These are phyloP conservation scores for Colistium nudipinnis DNA, from an alignment of 2,113 vertebrate genomes.

Conservation along the genomic window DNA sequence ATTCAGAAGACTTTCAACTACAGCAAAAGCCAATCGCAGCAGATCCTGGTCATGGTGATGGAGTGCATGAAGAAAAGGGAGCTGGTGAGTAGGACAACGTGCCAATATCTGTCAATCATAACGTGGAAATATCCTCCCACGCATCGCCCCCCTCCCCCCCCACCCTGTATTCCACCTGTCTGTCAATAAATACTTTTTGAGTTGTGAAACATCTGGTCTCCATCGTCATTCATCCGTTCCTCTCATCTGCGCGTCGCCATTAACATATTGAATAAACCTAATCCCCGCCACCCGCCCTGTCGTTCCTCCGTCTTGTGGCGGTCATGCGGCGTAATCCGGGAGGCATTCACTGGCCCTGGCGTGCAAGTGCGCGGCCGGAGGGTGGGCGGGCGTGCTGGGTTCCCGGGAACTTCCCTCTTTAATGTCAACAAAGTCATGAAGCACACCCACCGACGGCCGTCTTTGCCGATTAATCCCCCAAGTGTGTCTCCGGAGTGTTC, in stretches of 20 bases:
- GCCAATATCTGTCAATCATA: background rate
- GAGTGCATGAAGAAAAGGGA: slow-evolving; percentile 99
- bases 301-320: slow-evolving; percentile 42
- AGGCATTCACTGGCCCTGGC: slow-evolving; percentile 4
- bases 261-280: slow-evolving; percentile 72
- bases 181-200: slow-evolving; percentile 75
- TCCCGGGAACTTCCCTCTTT: slow-evolving; percentile 10
- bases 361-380: slow-evolving; percentile 19
- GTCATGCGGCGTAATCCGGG: slow-evolving; percentile 32
- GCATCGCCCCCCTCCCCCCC: too few species aligned
- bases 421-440: slow-evolving; percentile 22
- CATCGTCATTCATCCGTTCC: slow-evolving; percentile 71
- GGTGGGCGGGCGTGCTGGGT: slow-evolving; percentile 1
- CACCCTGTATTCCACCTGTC: slow-evolving; percentile 3
- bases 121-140: too few species aligned
- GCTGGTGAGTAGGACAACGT: slow-evolving; percentile 86
- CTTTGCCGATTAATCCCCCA: slow-evolving; percentile 30
- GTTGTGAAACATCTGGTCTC: slow-evolving; percentile 57
- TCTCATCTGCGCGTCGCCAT: slow-evolving; percentile 61
- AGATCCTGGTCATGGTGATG: slow-evolving; percentile 91
- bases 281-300: slow-evolving; percentile 47
- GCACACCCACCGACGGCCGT: slow-evolving; percentile 8
- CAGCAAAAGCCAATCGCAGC: slow-evolving; percentile 90
- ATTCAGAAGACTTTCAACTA: slow-evolving; percentile 99
- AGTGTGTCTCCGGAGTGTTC: slow-evolving; percentile 36